Base-by-base conservation (phyloP, 2,888 invertebrate genomes). In the Sipha maydis region DNA sequence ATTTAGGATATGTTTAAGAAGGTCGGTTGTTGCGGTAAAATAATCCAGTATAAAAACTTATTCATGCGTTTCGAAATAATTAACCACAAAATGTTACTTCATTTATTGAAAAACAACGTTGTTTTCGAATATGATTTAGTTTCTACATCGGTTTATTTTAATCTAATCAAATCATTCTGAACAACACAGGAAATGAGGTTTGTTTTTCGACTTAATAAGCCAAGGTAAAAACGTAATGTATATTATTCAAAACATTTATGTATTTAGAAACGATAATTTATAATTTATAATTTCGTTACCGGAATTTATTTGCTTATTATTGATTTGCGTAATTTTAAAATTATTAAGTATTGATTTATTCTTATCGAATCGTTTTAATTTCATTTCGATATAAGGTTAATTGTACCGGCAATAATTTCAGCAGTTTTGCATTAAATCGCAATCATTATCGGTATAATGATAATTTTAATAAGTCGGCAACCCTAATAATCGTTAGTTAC, bases 31-130 rank as follows among this genome's bases (percentile, higher is more conserved):
- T 48, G 48, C 14, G 14, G 48, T 48, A 48, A 48, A 80, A 17
- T 80, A 80, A 41, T 80, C 61, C 17, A 28, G 67, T 80, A 67
- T 67, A 41, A 80, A 80, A 80, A 67, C 17, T 67, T 38, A n/a
- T 80, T 67, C 67, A 38, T 38, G 61, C 67, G 28, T 80, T 67
- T 41, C 80, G 41, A 67, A 67, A 80, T 67, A 80, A 80, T 80
- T 38, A 67, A 80, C 41, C 67, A n/a, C 80, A 80, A 17, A 80
- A 67, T 67, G 41, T 80, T 67, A 80, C 80, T 79, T 67, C 41
- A 67, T 67, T 80, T 28, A 41, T 80, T 41, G 67, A 19, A 34
- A 61, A 79, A 48, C 48, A 48, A 48, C 11, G 14, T 48, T 48
- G 48, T 48, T 48, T 48, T 48, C 48, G 41, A 1, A 11, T 11